phyloP scores from a whole-genome alignment of 2,797 vertebrate species.

The Etheostoma perlongum region DNA sequence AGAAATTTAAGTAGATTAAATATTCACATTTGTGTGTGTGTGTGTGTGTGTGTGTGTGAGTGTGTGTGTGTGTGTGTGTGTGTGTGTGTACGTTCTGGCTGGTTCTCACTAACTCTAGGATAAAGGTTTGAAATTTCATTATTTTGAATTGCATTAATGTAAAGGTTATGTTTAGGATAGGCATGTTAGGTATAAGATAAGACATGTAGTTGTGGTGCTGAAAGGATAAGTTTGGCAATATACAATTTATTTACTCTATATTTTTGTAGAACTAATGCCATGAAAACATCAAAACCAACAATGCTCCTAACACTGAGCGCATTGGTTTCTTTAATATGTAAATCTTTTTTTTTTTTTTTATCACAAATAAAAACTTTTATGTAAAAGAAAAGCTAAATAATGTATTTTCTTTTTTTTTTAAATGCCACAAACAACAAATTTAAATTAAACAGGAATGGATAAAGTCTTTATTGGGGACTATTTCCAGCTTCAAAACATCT shows the following conservation, averaged over 20 bases:
- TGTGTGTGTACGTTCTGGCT: not conserved
- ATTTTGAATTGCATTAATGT: not conserved
- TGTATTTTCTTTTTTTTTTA: no score
- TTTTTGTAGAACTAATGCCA: not conserved
- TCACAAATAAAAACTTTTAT: no score
- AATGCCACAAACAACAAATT: no score
- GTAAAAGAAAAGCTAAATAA: no score
- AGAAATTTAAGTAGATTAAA: slow-evolving; percentile 2
- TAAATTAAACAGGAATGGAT: no score
- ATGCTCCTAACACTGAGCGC: not conserved
- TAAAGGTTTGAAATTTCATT: no score
- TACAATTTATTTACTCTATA: not conserved
- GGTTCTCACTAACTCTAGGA: not conserved
- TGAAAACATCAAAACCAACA: not conserved
- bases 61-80: not conserved
- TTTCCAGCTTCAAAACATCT: no score
- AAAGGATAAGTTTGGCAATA: not conserved
- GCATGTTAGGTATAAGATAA: not conserved
- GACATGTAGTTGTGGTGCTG: not conserved
- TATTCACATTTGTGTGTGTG: not conserved
- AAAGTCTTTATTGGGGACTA: no score
- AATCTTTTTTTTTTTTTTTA: no score
- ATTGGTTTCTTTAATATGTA: not conserved
- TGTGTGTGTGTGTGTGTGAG: not conserved
- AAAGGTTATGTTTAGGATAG: not conserved